Base-by-base conservation (phyloP, 1,140 invertebrate species). In the Portunus trituberculatus region DNA sequence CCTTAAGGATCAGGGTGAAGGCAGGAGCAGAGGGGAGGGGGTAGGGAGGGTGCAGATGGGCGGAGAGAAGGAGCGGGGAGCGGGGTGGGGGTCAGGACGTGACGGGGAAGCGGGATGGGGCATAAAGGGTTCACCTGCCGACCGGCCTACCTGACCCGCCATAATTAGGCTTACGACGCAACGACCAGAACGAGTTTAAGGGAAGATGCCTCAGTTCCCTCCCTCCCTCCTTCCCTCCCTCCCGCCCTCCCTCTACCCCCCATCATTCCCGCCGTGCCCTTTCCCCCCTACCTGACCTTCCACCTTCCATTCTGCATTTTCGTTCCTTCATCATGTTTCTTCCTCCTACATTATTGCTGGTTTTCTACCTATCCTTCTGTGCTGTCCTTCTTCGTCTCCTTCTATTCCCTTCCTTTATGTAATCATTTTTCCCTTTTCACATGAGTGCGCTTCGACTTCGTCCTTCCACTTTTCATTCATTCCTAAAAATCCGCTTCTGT, bases 121-220 rank as follows among this genome's bases (percentile, higher is more conserved):
- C 67, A 76, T 76, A 76, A 76, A 76, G 67, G 67, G 67, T 76
- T 76, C 67, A 76, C 67, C 67, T 76, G 67, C 67, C 67, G 67
- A 76, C 67, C 67, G 67, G 67, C 67, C 67, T 76, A 76, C 67
- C 67, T 76, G 67, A 76, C 67, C 67, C 67, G 67, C 67, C 67
- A 76, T 76, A 76, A 76, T 76, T 76, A 76, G 67, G 67, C 67
- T 76, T 76, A 76, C 67, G 67, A 76, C 67, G 67, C 67, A 76
- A 76, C 67, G 67, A 76, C 67, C 67, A 76, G 67, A 76, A 76
- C 67, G 67, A 76, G 67, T 76, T 76, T 76, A 76, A 76, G 67
- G 67, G 67, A 76, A 76, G 67, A 76, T 76, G 67, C 67, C 67
- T 76, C 67, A 76, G 67, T 76, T 76, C 67, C 67, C 67, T 76